Evolutionary conservation across 2,797 vertebrate species (phyloP), one percentile per base, ranked within the genome.

Genomic region (Myotis pilosus): DNA sequence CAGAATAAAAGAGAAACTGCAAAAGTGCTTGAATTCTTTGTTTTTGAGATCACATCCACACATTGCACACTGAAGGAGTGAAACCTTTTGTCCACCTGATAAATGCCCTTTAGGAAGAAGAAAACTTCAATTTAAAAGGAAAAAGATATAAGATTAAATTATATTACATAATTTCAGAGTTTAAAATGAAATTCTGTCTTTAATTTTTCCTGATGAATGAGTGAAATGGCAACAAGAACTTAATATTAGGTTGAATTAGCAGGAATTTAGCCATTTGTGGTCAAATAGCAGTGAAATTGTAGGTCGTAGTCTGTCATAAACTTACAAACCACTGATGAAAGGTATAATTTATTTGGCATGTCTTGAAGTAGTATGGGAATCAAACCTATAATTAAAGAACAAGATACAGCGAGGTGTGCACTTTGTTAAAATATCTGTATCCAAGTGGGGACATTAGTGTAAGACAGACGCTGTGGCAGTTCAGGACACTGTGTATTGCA

Each of bases 221-320:
- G 66, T 66, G 60, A 87, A 95, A 76, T 22, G 60, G 55, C 66
- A 94, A 33, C 60, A 51, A 72, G 79, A 47, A 62, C 51, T 96
- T 75, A 88, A 79, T 25, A 20, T 38, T n/a, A 79, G 94, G 30
- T 41, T 94, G 19, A 66, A 72, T 88, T 88, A 79, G 89, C 57
- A 92, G 95, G 53, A 89, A 74, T 85, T 72, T 47, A 38, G 51
- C 90, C 53, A 47, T 33, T 55, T 78, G 66, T 89, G 89, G 75
- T 89, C 84, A 23, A 95, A 83, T 75, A 97, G 68, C 57, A 69
- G 4, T 49, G 60, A 80, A 95, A 92, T 81, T 95, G 49, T 33
- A 19, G 53, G 79, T 69, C 12, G 57, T 85, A 23, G 84, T 94
- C 19, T 79, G 62, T 20, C 74, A 22, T 64, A 91, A 97, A 96